Percentiles rank a stretch among this genome's conserved stretches.
phyloP scores from a whole-genome alignment of 2,797 vertebrate genomes.

The Periparus ater region DNA sequence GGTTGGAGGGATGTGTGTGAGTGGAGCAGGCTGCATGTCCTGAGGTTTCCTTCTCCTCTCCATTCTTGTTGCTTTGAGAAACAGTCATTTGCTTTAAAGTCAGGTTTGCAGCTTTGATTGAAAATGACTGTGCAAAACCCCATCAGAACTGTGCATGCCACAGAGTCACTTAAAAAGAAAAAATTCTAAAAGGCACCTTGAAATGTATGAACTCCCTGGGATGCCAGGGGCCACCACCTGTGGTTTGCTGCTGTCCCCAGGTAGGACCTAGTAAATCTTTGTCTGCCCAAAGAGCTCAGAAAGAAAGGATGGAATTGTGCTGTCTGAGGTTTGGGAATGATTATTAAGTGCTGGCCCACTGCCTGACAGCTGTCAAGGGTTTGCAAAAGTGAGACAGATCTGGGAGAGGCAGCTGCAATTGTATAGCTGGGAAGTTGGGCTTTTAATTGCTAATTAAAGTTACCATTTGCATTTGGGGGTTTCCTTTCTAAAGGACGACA shows the following conservation, averaged over 20 bases:
- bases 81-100: slow-evolving; percentile 6
- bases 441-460: slow-evolving; percentile 44
- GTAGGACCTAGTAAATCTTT: not conserved
- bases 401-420: slow-evolving; percentile 10
- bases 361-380: not conserved
- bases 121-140: slow-evolving; percentile 46
- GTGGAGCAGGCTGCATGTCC: not conserved
- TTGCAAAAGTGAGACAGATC: slow-evolving; percentile 8
- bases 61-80: not conserved
- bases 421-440: not conserved
- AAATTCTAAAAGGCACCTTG: slow-evolving; percentile 7
- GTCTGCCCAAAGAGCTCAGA: not conserved
- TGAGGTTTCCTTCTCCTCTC: not conserved
- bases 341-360: not conserved
- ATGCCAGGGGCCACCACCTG: not conserved
- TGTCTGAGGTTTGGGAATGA: not conserved
- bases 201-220: not conserved
- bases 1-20: not conserved
- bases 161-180: not conserved
- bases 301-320: not conserved
- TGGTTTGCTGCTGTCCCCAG: not conserved
- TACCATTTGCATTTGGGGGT: slow-evolving; percentile 12
- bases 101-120: slow-evolving; percentile 22
- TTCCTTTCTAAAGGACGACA: not conserved
- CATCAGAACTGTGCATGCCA: not conserved